phyloP scores from a whole-genome alignment of 2,797 vertebrate species.

The Tiaroga cobitis region DNA sequence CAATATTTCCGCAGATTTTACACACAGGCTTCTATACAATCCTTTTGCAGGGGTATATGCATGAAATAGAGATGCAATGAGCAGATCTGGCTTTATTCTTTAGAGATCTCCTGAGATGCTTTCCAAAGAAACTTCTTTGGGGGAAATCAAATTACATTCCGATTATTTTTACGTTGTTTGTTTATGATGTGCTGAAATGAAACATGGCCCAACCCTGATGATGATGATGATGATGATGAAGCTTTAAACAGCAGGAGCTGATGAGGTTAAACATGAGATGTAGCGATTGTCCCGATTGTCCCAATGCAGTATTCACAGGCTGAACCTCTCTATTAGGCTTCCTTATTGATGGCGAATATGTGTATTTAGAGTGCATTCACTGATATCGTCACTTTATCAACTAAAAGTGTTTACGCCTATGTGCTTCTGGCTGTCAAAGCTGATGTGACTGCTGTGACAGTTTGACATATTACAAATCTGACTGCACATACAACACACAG shows the following conservation, averaged over 20 bases:
- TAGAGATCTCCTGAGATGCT: constrained; percentile 17
- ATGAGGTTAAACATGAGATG: constrained; percentile 1
- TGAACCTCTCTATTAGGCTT: background rate
- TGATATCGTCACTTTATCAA: background rate
- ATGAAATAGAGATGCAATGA: constrained; percentile 1
- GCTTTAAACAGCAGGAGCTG: background rate
- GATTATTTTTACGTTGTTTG: background rate
- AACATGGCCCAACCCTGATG: background rate
- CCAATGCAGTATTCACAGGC: constrained; percentile 25
- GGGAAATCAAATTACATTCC: background rate
- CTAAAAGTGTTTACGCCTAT: background rate
- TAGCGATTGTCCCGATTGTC: constrained; percentile 26
- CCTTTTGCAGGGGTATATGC: constrained; percentile 40
- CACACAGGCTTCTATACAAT: constrained; percentile 64
- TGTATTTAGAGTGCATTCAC: background rate
- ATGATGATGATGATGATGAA: background rate
- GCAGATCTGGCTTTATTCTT: constrained; percentile 19
- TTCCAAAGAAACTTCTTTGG: background rate
- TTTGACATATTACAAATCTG: background rate
- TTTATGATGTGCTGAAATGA: background rate
- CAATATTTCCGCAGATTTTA: constrained; percentile 58
- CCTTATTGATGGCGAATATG: background rate
- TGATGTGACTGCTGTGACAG: background rate
- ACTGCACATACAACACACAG: constrained; percentile 22
- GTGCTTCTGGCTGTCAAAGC: background rate